Evolutionary conservation across 2,888 invertebrate species (phyloP), one percentile per base, ranked within the genome.

Genomic region (Malthinus seriepunctatus): DNA sequence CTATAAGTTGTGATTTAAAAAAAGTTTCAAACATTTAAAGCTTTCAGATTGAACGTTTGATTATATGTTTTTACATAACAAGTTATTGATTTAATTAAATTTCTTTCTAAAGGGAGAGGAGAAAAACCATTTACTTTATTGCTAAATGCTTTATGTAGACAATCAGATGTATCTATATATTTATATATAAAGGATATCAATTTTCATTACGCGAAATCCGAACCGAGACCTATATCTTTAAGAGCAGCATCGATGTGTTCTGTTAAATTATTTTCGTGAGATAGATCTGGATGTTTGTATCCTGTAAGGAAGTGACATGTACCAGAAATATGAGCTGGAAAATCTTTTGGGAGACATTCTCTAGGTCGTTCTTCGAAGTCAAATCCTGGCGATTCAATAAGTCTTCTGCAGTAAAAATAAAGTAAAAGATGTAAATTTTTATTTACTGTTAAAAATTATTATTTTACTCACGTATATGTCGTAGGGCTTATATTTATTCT

Each of bases 401-500:
- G 82, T 82, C 90, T 88, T 73, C 94, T 95, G 39, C 23, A 5
- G 23, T 23, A 2, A 23, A 23, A 23, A 23, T 23, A 15, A 42
- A 42, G 8, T 9, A 23, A 5, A 73, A 5, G 76, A 78, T 59
- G 57, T 46, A 50, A n/a, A n/a, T n/a, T n/a, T n/a, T n/a, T 37
- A 23, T 37, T 51, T 51, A 32, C 5, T 15, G 4, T n/a, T 12
- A 1, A 23, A 9, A 15, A 3, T 15, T 3, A n/a, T 23, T 23
- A 23, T 44, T 54, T 44, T 61, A 83, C 91, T 88, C 83, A 96
- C 96, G 88, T 85, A 77, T 91, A 88, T 42, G 96, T 95, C 8
- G 94, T 95, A 2, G 96, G 96, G 73, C 96, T 96, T 75, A 96
- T 87, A 80, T 97, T 95, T 74, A 95, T 92, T 78, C 87, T 88